A percentile compares a stretch with the other conserved stretches of the same genome.
These are phyloP conservation scores for Coenonympha arcania DNA, from an alignment of 2,888 invertebrate species.

Conservation along the genomic window DNA sequence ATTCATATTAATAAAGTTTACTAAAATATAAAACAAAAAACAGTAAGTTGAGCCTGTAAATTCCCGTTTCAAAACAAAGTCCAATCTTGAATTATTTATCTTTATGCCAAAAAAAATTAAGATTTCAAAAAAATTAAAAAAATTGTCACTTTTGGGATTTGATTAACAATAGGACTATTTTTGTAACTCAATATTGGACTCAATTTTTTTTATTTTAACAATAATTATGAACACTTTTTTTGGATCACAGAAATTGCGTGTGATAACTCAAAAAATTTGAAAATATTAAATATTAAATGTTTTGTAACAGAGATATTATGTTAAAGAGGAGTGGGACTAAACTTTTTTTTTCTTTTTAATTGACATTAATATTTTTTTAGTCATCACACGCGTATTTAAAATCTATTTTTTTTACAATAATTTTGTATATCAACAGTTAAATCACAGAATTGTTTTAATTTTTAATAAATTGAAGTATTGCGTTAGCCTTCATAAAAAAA, in stretches of 20 bases:
- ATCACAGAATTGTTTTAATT: conserved; percentile 22
- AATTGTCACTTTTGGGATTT: not conserved
- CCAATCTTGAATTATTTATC: not conserved
- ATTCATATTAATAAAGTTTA: not conserved
- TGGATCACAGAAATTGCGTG: conserved; percentile 21
- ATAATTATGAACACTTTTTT: conserved; percentile 21
- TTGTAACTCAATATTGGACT: not conserved
- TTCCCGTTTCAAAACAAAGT: not conserved
- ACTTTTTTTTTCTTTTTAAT: no score
- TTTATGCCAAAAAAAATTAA: not conserved
- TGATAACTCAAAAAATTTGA: conserved; percentile 4
- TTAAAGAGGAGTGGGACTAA: not conserved
- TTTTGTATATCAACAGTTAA: conserved; percentile 23
- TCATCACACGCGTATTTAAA: conserved; percentile 14
- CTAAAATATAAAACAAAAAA: not conserved
- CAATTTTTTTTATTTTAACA: not conserved
- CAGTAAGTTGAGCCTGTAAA: conserved; percentile 3
- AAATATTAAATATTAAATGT: not conserved
- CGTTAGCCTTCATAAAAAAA: not conserved
- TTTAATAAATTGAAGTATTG: not conserved
- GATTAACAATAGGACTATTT: not conserved
- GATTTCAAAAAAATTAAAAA: not conserved
- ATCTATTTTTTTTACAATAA: conserved; percentile 17
- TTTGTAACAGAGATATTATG: not conserved
- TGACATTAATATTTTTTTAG: conserved; percentile 1